Conservation (phyloP, 1,140 invertebrate genomes). For the Drosophila pectinifera region DNA sequence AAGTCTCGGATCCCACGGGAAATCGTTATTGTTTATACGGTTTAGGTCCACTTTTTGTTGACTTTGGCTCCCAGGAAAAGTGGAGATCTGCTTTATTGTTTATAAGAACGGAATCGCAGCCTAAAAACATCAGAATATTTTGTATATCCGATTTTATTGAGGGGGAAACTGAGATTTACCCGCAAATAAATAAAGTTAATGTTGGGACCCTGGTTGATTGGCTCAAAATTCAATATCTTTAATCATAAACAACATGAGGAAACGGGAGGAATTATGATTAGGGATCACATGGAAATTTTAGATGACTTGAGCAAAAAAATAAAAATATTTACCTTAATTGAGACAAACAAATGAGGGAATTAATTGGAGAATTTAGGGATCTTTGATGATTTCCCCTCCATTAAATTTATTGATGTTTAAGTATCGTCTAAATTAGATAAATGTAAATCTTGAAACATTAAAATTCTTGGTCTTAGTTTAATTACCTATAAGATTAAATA, state of each 20-base stretch:
- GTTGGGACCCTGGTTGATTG: neutral
- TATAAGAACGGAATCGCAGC: no score
- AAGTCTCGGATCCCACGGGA: neutral
- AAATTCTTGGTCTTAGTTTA: no score
- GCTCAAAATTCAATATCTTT: neutral
- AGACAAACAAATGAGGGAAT: no score
- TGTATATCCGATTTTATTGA: neutral
- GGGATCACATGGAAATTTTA: neutral
- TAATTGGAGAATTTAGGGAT: no score
- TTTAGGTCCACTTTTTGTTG: neutral
- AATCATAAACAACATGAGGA: neutral
- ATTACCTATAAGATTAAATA: no score
- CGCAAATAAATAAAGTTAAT: neutral
- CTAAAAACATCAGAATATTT: neutral
- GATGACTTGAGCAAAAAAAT: neutral
- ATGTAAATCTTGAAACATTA: no score
- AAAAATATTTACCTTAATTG: no score
- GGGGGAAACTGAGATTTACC: neutral
- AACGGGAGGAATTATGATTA: neutral
- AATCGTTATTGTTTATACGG: conserved; percentile 1
- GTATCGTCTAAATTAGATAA: no score
- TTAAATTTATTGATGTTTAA: no score
- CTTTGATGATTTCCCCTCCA: no score
- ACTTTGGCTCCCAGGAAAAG: conserved; percentile 2
- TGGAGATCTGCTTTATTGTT: neutral